phyloP scores from a whole-genome alignment of 2,888 invertebrate species.

The Apomyelois bistriatella region DNA sequence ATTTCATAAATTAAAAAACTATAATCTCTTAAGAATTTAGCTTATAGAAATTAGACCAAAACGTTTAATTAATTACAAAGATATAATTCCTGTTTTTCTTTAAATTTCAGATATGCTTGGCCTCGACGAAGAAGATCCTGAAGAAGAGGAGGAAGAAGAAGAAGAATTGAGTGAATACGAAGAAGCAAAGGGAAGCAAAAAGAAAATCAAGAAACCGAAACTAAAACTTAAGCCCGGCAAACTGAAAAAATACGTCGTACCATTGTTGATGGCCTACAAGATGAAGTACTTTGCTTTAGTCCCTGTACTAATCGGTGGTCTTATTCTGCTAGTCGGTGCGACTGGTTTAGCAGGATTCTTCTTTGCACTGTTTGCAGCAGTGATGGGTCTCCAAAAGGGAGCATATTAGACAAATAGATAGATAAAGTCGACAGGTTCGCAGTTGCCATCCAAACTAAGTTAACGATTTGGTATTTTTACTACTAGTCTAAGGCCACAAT shows the following conservation, averaged over 20 bases:
- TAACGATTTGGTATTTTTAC: slow-evolving; percentile 24
- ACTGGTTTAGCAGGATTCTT: slow-evolving; percentile 93
- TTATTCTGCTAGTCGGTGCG: slow-evolving; percentile 86
- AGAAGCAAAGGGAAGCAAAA: slow-evolving; percentile 61
- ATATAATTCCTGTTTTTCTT: background rate
- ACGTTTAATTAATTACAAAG: background rate
- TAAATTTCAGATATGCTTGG: slow-evolving; percentile 56
- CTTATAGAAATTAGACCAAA: background rate
- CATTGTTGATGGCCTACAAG: slow-evolving; percentile 89
- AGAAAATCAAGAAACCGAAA: slow-evolving; percentile 32
- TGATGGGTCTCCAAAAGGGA: slow-evolving; percentile 85
- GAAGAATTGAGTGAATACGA: slow-evolving; percentile 39
- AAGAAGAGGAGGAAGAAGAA: slow-evolving; percentile 51
- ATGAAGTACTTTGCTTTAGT: slow-evolving; percentile 89
- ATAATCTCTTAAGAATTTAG: background rate
- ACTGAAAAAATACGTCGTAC: slow-evolving; percentile 85
- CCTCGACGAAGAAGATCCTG: slow-evolving; percentile 53
- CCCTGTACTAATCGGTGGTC: slow-evolving; percentile 86
- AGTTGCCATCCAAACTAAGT: slow-evolving; percentile 61
- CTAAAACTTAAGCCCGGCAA: slow-evolving; percentile 74
- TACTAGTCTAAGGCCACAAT: slow-evolving; percentile 21
- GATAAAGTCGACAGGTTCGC: slow-evolving; percentile 54
- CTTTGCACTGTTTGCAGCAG: slow-evolving; percentile 91
- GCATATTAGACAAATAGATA: slow-evolving; percentile 47
- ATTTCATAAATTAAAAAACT: no score